Evolutionary conservation across 2,113 vertebrate genomes (phyloP).

Genomic region (Chiloscyllium plagiosum): DNA sequence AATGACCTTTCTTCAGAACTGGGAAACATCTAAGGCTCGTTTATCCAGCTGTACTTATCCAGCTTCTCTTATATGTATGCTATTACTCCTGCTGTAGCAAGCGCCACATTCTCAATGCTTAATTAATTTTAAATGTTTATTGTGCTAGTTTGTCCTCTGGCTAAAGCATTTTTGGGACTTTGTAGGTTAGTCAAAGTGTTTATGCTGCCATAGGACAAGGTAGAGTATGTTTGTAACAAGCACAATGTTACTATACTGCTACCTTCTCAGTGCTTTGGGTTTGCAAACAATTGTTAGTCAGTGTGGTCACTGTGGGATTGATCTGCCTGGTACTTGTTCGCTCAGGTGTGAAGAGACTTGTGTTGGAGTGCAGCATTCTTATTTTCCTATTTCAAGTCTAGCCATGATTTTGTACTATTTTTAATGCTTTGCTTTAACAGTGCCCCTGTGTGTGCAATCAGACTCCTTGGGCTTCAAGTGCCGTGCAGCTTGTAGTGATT

Average conservation of each 20-base stretch:
- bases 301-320: not conserved
- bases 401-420: not conserved
- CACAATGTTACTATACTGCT: not conserved
- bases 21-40: not conserved
- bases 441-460: not conserved
- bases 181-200: not conserved
- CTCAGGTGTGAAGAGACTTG: not conserved
- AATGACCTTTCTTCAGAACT: not conserved
- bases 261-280: not conserved
- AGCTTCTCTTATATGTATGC: not conserved
- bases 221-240: not conserved
- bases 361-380: not conserved
- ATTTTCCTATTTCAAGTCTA: not conserved
- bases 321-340: not conserved
- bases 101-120: not conserved
- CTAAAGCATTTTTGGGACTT: not conserved
- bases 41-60: not conserved
- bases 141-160: not conserved
- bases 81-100: not conserved
- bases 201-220: not conserved
- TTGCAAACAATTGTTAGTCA: not conserved
- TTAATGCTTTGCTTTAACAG: not conserved
- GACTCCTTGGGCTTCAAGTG: not conserved
- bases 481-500: not conserved
- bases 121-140: not conserved